phyloP scores from a whole-genome alignment of 2,888 invertebrate species.

The Mythimna loreyi region DNA sequence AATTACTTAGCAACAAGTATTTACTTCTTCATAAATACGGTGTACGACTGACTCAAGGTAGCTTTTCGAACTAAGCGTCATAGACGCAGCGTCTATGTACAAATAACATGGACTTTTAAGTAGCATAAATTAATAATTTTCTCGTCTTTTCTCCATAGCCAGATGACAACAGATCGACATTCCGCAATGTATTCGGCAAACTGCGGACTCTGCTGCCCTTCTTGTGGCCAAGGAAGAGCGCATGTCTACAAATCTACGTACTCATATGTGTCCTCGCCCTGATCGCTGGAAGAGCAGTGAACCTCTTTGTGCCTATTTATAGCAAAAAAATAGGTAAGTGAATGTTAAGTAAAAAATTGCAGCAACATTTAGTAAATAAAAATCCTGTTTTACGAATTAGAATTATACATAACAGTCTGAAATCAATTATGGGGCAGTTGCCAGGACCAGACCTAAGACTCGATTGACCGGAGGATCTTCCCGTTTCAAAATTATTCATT shows the following conservation, averaged over 20 bases:
- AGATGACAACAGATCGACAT: slow-evolving; percentile 93
- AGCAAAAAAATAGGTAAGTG: slow-evolving; percentile 95
- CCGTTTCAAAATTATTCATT: no score
- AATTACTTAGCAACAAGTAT: no score
- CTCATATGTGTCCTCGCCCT: slow-evolving; percentile 95
- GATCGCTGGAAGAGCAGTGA: slow-evolving; percentile 95
- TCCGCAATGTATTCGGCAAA: slow-evolving; percentile 95
- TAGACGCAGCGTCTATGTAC: no score
- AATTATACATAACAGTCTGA: no score
- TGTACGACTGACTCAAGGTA: neutral
- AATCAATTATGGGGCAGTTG: no score
- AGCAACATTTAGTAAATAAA: no score
- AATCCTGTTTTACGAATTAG: no score
- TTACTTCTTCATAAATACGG: no score
- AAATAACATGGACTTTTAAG: no score
- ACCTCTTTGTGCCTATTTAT: slow-evolving; percentile 98
- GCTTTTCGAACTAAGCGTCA: no score
- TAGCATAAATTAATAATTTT: neutral
- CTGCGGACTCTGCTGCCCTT: slow-evolving; percentile 96
- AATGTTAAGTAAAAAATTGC: neutral
- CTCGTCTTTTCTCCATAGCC: slow-evolving; percentile 58
- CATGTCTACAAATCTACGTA: slow-evolving; percentile 95
- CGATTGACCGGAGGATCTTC: no score
- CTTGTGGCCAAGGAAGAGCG: slow-evolving; percentile 97
- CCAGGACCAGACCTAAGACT: no score